Base-by-base conservation (phyloP, 2,797 vertebrate genomes). In the Capromys pilorides region DNA sequence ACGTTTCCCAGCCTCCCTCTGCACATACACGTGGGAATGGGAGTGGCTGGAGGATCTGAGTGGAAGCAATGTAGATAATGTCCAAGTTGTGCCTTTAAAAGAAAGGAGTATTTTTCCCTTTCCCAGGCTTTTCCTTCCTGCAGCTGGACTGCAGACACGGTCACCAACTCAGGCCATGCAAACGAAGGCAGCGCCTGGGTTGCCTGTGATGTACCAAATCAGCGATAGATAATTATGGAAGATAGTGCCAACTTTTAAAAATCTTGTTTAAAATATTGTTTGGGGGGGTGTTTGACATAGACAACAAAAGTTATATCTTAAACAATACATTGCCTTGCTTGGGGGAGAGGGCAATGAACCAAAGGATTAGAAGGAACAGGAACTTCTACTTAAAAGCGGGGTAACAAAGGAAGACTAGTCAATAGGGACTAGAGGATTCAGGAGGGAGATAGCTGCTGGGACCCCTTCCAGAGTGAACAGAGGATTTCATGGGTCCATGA, bases 331-430 rank as follows among this genome's bases (percentile, higher is more conserved):
- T 82, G 49, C 22, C 36, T 71, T 2, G 2, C 11, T 12, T 80
- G 57, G 14, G n/a, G 21, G 1, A 41, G 13, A 7, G 12, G 16
- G 19, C 36, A 36, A 41, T 54, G 67, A 89, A 66, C 28, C 6
- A 28, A 79, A 88, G 85, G 36, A 54, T 41, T 51, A 33, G 81
- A 95, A 94, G 28, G 36, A 90, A 86, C 24, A 41, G 51, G 75
- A 71, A 39, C 36, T 45, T 59, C 22, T 54, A 77, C 24, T 41
- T 12, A 64, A 18, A 12, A 45, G 11, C n/a, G 19, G 16, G 0
- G 4, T 5, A 33, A 33, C 11, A 51, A 62, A 88, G 51, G 61
- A 86, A 94, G 61, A 90, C 59, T 0, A 6, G 9, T n/a, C 77
- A 2, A 49, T 62, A 49, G 61, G 54, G 54, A 84, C 16, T 24